Base-by-base conservation (phyloP, 2,113 vertebrate species). In the Xyrauchen texanus region DNA sequence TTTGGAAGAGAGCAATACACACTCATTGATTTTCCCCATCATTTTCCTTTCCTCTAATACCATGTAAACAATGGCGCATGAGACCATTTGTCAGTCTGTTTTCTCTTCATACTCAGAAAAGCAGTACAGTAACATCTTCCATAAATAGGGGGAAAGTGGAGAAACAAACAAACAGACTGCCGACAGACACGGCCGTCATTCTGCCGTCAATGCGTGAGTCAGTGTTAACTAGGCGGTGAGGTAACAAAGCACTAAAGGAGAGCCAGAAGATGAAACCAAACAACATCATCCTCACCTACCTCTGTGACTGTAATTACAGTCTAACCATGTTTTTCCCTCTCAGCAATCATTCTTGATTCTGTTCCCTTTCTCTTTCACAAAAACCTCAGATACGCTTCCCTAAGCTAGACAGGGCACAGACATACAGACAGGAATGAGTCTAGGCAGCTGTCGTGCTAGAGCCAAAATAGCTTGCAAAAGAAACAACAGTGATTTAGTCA, bases 301-400 rank as follows among this genome's bases (percentile, higher is more conserved):
- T 78, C 42, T 44, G 12, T 73, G 53, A 60, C 55, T 78, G 57
- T 75, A 78, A 81, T 81, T 69, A 62, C 55, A 81, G 68, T 6
- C 16, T 45, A 61, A 46, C 60, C 44, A 8, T 80, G 65, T 81
- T 52, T 68, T 81, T 49, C 58, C 49, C 64, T 72, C 52, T 77
- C 65, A 70, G 34, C 68, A 44, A 16, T 52, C 45, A 65, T 51
- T 76, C 34, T 52, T 44, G 11, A 76, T 15, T 9, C 74, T 65
- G 21, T 45, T 76, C 8, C 4, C 46, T 5, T 12, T 63, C 46
- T 74, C 15, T 60, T 72, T 62, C 16, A 72, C 42, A 34, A 3
- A n/a, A 82, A 44, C 12, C 74, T 63, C 12, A 64, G 45, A 51
- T 69, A 52, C 9, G 47, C 63, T 64, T 67, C 65, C 55, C n/a